These are phyloP conservation scores for Micropoecilia bifurca DNA, from an alignment of 2,797 vertebrate genomes.

Conservation along the genomic window DNA sequence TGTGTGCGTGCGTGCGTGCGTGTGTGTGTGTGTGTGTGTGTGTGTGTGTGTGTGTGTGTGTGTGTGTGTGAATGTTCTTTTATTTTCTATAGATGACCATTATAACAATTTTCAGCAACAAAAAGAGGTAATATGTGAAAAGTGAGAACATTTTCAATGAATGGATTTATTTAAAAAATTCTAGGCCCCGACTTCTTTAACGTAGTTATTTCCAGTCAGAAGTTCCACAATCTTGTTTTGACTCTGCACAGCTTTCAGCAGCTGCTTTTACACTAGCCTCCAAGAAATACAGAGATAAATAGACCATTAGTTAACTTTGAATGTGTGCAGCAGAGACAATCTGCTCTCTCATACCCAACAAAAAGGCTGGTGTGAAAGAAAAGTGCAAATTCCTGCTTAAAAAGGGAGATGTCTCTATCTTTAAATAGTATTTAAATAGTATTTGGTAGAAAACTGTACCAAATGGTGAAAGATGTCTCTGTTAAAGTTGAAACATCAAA, in stretches of 20 bases:
- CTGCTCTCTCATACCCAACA: background rate
- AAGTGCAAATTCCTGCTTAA: background rate
- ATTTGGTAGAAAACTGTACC: background rate
- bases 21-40: too few relatives aligned
- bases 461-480: background rate
- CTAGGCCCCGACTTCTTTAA: background rate
- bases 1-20: too few relatives aligned
- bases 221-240: background rate
- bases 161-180: background rate
- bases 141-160: too few relatives aligned
- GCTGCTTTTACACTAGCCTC: background rate
- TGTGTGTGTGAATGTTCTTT: too few relatives aligned
- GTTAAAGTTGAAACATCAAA: background rate
- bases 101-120: too few relatives aligned
- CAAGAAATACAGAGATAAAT: background rate
- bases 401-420: background rate
- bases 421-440: constrained; percentile 1
- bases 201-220: background rate
- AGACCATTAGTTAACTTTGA: background rate
- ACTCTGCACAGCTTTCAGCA: background rate
- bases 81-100: too few relatives aligned
- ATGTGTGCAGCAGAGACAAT: background rate
- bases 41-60: too few relatives aligned
- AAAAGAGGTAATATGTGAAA: too few relatives aligned
- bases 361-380: background rate